Percentiles rank a stretch among this genome's conserved stretches.
These are phyloP conservation scores for Drosophila ananassae DNA, from an alignment of 1,140 invertebrate species.

Conservation along the genomic window DNA sequence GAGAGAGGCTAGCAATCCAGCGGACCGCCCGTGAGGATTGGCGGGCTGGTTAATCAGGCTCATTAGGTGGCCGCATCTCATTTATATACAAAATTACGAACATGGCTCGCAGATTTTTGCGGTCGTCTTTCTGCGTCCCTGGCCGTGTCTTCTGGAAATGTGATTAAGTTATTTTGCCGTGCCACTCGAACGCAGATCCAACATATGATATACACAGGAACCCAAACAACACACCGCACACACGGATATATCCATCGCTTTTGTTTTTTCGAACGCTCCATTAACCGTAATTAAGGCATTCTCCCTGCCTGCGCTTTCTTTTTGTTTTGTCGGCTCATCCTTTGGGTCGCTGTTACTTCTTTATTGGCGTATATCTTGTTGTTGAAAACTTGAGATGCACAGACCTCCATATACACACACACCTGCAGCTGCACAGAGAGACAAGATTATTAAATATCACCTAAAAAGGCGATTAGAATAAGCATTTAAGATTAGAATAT, in stretches of 20 bases:
- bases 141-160: conserved; percentile 62
- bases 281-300: conserved; percentile 84
- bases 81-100: conserved; percentile 82
- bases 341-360: conserved; percentile 59
- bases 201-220: conserved; percentile 38
- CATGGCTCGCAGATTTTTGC: conserved; percentile 79
- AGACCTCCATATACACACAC: conserved; percentile 51
- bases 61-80: conserved; percentile 83
- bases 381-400: conserved; percentile 76
- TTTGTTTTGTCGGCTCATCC: conserved; percentile 57
- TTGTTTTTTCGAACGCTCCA: conserved; percentile 75
- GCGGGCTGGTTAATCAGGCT: conserved; percentile 80
- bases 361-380: conserved; percentile 80
- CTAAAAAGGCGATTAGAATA: too few relatives aligned
- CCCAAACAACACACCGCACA: neutral
- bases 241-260: conserved; percentile 20
- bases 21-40: conserved; percentile 42
- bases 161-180: conserved; percentile 82
- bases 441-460: neutral
- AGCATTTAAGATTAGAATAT: too few relatives aligned
- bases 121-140: conserved; percentile 39
- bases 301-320: conserved; percentile 76
- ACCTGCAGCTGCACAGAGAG: conserved; percentile 50
- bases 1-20: neutral
- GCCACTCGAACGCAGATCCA: conserved; percentile 46